Base-by-base conservation (phyloP, 2,113 vertebrate genomes). In the Forbesichthys agassizii region DNA sequence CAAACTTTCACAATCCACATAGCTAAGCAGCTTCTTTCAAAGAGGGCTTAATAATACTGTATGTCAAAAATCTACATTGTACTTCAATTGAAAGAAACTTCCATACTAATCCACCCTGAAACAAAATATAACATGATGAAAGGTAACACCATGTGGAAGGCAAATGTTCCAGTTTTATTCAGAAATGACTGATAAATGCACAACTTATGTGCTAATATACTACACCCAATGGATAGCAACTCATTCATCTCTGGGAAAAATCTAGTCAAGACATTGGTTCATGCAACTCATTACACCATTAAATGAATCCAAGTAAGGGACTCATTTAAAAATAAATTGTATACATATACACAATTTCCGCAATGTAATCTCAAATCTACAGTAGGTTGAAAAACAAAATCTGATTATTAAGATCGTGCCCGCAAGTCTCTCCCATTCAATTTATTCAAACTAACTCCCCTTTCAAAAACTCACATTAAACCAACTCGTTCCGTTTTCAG, bases 351-450 rank as follows among this genome's bases (percentile, higher is more conserved):
- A 73, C 36, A 42, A 42, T 8, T 42, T 42, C 36, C 65, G 60
- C 60, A 46, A 66, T 56, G 12, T 27, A 66, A 58, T 69, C 61
- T 61, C 55, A 77, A 64, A 64, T 69, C 84, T 72, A 74, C 27
- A 27, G 27, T 27, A 27, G 71, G 68, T 82, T 66, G 79, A 76
- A 80, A 72, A 74, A 75, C 79, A 75, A 79, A 60, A 82, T 57
- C 80, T 72, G 68, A 49, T 61, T 75, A 68, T 81, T 68, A 60
- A 80, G 79, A 61, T 42, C 72, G 61, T 62, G 12, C 36, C 74
- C 74, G 62, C 64, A 59, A 7, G 36, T 6, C 61, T 49, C n/a
- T 8, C 79, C 65, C 84, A 71, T 77, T 79, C 68, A 53, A 52
- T 48, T 78, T 67, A 16, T 74, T 66, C 75, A 62, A 68, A 70